phyloP scores from a whole-genome alignment of 2,113 vertebrate species.

The Acanthochromis polyacanthus region DNA sequence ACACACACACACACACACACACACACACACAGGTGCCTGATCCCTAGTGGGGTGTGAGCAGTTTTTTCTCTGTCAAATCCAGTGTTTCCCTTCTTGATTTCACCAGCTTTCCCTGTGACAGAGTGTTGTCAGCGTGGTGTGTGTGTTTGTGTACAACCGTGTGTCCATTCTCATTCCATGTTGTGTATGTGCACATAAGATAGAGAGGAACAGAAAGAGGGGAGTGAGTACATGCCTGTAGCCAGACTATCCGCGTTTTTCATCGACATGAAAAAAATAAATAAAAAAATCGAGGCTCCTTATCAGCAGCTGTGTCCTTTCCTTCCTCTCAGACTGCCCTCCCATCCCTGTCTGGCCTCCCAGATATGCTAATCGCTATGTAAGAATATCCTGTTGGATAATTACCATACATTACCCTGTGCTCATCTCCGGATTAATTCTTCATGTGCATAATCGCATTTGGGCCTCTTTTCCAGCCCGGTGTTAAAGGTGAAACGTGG shows the following conservation, averaged over 20 bases:
- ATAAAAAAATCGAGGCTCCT: slow-evolving; percentile 71
- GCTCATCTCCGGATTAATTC: slow-evolving; percentile 98
- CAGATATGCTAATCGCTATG: slow-evolving; percentile 96
- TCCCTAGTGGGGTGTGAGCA: neutral
- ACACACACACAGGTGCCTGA: neutral
- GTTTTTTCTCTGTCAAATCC: neutral
- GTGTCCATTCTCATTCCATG: slow-evolving; percentile 51
- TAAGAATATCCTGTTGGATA: slow-evolving; percentile 96
- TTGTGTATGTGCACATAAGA: slow-evolving; percentile 54
- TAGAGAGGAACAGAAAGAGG: slow-evolving; percentile 60
- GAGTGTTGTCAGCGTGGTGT: slow-evolving; percentile 32
- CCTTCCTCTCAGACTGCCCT: slow-evolving; percentile 78
- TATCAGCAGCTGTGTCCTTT: slow-evolving; percentile 83
- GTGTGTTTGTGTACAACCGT: slow-evolving; percentile 27
- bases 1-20: neutral
- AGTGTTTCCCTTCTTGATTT: slow-evolving; percentile 19
- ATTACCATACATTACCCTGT: slow-evolving; percentile 96
- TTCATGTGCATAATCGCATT: slow-evolving; percentile 99
- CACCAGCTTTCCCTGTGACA: neutral
- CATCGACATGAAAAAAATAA: slow-evolving; percentile 61
- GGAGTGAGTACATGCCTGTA: slow-evolving; percentile 68
- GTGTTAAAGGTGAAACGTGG: slow-evolving; percentile 89
- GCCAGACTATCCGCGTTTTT: slow-evolving; percentile 76
- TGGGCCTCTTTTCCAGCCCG: slow-evolving; percentile 87
- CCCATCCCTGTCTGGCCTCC: slow-evolving; percentile 91